These are phyloP conservation scores for Xylocopa sonorina DNA, from an alignment of 1,140 invertebrate genomes.

Conservation along the genomic window DNA sequence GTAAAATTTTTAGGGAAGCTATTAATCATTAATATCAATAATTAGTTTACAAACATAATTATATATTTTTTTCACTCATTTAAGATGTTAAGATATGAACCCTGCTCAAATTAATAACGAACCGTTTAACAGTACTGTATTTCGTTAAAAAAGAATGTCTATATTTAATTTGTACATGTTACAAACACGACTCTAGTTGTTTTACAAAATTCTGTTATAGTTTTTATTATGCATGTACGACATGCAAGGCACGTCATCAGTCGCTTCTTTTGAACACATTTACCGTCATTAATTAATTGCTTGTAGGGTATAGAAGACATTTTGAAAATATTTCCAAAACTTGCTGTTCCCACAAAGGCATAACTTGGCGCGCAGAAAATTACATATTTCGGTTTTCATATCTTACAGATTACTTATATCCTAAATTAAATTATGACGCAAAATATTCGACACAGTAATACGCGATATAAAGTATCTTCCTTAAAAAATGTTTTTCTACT, in stretches of 20 bases:
- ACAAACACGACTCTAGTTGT: neutral
- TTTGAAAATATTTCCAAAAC: neutral
- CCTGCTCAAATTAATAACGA: too few species aligned
- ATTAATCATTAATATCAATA: too few species aligned
- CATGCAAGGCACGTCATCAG: slow-evolving; percentile 2
- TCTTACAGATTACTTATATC: neutral
- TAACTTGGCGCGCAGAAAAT: neutral
- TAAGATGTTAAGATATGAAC: too few species aligned
- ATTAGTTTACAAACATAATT: too few species aligned
- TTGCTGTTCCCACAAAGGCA: neutral
- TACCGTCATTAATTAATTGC: neutral
- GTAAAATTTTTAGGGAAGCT: too few species aligned
- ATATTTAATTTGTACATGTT: too few species aligned
- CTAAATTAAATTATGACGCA: slow-evolving; percentile 9
- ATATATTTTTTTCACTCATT: too few species aligned
- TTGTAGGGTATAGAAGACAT: neutral
- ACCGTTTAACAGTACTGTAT: too few species aligned
- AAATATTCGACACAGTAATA: neutral
- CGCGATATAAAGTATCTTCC: slow-evolving; percentile 5
- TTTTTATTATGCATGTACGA: neutral
- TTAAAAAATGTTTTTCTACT: slow-evolving; percentile 1
- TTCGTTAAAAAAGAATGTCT: too few species aligned
- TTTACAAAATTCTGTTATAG: neutral
- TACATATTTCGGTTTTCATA: neutral
- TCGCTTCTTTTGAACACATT: slow-evolving; percentile 6